A percentile compares a stretch with the other conserved stretches of the same genome.
Conservation (phyloP, 2,888 invertebrate genomes). For the Pogonocherus hispidulus region DNA sequence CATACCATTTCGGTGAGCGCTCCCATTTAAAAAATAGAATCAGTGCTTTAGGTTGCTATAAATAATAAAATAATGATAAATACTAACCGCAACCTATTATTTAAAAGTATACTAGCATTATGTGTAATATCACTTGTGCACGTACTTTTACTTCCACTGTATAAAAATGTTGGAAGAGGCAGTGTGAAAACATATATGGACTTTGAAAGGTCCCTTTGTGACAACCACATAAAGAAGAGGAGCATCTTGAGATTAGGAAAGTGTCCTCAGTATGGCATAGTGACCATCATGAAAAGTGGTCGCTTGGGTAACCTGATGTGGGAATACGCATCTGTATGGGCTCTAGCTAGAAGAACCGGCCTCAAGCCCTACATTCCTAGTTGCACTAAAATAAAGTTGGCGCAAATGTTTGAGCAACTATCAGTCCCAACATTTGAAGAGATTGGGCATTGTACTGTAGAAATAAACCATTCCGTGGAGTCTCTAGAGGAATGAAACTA, state of each 20-base stretch:
- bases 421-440: constrained; percentile 72
- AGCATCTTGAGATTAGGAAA: constrained; percentile 62
- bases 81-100: constrained; percentile 73
- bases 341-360: constrained; percentile 68
- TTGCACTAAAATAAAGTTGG: constrained; percentile 70
- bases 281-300: constrained; percentile 67
- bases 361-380: constrained; percentile 69
- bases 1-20: no score
- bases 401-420: constrained; percentile 72
- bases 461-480: constrained; percentile 68
- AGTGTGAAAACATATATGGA: constrained; percentile 69
- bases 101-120: constrained; percentile 73
- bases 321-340: constrained; percentile 71
- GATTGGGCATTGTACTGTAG: constrained; percentile 71
- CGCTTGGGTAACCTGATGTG: constrained; percentile 70
- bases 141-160: constrained; percentile 74
- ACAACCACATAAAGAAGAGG: constrained; percentile 67
- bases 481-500: constrained; percentile 72
- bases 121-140: constrained; percentile 74
- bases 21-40: constrained; percentile 51
- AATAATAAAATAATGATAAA: constrained; percentile 67
- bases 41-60: constrained; percentile 51
- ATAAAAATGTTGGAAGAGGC: constrained; percentile 65
- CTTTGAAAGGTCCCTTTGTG: constrained; percentile 72
- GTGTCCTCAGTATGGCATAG: constrained; percentile 69